Conservation (phyloP, 2,113 vertebrate species). For the Choloepus hoffmanni region DNA sequence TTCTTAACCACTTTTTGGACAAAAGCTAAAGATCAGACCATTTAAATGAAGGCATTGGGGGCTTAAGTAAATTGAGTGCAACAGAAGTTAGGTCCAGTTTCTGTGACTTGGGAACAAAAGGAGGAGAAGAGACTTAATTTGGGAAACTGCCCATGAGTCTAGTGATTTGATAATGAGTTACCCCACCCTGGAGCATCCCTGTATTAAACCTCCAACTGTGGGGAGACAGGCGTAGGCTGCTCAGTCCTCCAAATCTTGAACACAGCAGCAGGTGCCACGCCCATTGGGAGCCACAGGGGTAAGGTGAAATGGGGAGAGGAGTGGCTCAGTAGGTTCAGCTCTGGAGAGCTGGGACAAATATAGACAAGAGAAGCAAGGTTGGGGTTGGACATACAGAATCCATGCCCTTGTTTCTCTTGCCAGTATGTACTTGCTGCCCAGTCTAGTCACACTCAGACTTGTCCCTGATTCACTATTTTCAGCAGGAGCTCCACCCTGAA, state of each 20-base stretch:
- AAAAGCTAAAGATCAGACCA: not conserved
- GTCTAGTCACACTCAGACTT: not conserved
- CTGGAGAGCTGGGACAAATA: not conserved
- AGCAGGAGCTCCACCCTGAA: not conserved
- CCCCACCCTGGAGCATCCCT: not conserved
- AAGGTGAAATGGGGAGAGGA: not conserved
- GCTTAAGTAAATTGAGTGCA: not conserved
- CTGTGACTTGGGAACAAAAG: not conserved
- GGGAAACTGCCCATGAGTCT: not conserved
- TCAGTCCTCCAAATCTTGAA: conserved; percentile 27
- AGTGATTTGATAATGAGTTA: not conserved
- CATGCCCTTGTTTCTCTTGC: not conserved
- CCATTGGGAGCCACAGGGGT: not conserved
- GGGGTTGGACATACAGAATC: not conserved
- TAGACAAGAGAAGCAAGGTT: not conserved
- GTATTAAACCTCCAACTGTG: not conserved
- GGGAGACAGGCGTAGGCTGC: not conserved
- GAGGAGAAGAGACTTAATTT: not conserved
- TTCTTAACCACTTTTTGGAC: not conserved
- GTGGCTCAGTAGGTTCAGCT: not conserved
- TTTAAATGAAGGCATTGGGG: not conserved
- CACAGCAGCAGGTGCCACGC: not conserved
- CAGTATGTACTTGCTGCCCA: not conserved
- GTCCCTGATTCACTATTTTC: not conserved
- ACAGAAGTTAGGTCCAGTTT: not conserved